Evolutionary conservation across 2,113 vertebrate genomes (phyloP), one percentile per base, ranked within the genome.

Genomic region (Lasiurus cinereus): DNA sequence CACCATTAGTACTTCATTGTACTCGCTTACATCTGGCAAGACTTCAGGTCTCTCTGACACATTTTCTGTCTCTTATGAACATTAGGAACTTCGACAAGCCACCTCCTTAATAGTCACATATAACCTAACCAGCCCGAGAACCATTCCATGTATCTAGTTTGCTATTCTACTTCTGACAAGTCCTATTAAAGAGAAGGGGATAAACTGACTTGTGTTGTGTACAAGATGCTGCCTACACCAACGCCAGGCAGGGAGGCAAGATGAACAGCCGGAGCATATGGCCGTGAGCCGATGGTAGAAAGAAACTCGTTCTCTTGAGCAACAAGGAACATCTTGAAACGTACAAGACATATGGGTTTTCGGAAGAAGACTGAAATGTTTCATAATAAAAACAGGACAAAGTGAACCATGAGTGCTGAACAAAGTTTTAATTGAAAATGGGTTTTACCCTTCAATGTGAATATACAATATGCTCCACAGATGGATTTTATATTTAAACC

Each of bases 341-440:
- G 94, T 90, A 96, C 91, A 97, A 98, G 98, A 98, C 98, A 98
- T 98, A 98, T 98, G 98, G 98, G 98, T 98, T 98, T 98, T 97
- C 97, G 98, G 96, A 96, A 97, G 97, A 97, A 98, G 98, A 98
- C 98, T 98, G 98, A 98, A 98, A 97, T 98, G 98, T 98, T 98
- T 98, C 98, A 98, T 98, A 98, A 98, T 98, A 98, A 98, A 96
- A 98, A 95, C 97, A 98, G 98, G 98, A 98, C 98, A 98, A 98
- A 98, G 98, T 98, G 97, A 98, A 98, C 98, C 97, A 98, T 87
- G 97, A 98, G 98, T 82, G 97, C 97, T 79, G 98, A 98, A 98
- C 97, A 98, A 98, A 98, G 98, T 98, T 98, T 98, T 98, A 98
- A 98, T 98, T 98, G 98, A 98, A 98, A 98, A 98, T 96, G 95